Evolutionary conservation across 2,113 vertebrate species (phyloP).

Genomic region (Lophochroa leadbeateri): DNA sequence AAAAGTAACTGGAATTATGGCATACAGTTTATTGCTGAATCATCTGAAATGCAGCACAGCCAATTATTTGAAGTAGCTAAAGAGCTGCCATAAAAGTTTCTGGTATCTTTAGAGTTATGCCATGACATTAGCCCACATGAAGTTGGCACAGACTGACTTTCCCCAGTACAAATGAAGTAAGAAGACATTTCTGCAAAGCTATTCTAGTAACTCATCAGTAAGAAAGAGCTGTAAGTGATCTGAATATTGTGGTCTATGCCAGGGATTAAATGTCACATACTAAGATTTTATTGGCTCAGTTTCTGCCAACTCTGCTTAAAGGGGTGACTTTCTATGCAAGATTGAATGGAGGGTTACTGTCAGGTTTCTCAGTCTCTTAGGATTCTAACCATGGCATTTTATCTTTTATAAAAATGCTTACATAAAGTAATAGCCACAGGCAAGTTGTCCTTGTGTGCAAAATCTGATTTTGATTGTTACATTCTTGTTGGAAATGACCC

Average conservation of each 20-base stretch:
- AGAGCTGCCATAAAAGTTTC: background rate
- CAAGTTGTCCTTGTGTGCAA: conserved; percentile 8
- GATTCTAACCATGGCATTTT: conserved; percentile 3
- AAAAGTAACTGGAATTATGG: background rate
- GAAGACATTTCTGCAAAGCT: background rate
- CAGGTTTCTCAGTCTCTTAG: background rate
- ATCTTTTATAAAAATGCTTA: conserved; percentile 24
- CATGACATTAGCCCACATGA: background rate
- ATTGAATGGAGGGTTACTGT: background rate
- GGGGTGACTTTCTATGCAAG: background rate
- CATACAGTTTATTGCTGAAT: background rate
- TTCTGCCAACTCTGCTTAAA: conserved; percentile 31
- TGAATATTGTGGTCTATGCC: background rate
- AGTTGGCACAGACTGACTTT: background rate
- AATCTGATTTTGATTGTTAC: conserved; percentile 7
- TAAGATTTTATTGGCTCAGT: conserved; percentile 30
- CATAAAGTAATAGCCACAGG: background rate
- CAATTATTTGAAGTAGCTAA: background rate
- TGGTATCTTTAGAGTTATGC: background rate
- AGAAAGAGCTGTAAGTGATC: background rate
- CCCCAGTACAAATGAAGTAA: background rate
- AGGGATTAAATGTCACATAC: conserved; percentile 42
- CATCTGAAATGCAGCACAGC: background rate
- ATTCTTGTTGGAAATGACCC: background rate
- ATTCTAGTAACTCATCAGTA: background rate